Evolutionary conservation across 2,113 vertebrate genomes (phyloP).

Genomic region (Furnarius figulus): DNA sequence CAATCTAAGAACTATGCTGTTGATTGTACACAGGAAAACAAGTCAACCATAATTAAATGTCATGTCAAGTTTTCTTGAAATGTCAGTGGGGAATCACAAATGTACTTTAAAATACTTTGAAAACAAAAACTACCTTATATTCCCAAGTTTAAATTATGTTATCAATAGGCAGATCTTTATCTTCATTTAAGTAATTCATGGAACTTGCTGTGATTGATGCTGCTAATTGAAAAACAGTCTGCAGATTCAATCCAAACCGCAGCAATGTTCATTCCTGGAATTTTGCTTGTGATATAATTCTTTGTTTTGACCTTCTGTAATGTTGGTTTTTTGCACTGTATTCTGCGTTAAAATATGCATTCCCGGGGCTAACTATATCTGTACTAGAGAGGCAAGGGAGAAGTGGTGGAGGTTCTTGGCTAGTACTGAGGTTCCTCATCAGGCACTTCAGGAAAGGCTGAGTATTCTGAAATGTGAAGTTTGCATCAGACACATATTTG

Average conservation of each 20-base stretch:
- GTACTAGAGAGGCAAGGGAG: not conserved
- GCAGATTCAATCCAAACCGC: not conserved
- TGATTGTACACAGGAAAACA: slow-evolving; percentile 55
- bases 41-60: slow-evolving; percentile 62
- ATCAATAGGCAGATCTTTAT: not conserved
- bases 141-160: not conserved
- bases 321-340: not conserved
- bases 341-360: not conserved
- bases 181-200: not conserved
- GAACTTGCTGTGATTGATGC: not conserved
- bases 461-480: not conserved
- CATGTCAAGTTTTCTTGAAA: slow-evolving; percentile 44
- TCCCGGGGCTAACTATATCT: not conserved
- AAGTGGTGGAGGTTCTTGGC: not conserved
- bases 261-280: not conserved
- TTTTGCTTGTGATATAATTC: not conserved
- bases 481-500: not conserved
- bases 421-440: not conserved
- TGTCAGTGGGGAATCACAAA: slow-evolving; percentile 19
- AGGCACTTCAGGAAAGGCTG: not conserved
- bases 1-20: slow-evolving; percentile 26
- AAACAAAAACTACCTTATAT: slow-evolving; percentile 17
- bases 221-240: not conserved
- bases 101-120: not conserved
- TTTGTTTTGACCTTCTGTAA: not conserved